Evolutionary conservation across 2,888 invertebrate species (phyloP).

Genomic region (Drosophila imparisetae): DNA sequence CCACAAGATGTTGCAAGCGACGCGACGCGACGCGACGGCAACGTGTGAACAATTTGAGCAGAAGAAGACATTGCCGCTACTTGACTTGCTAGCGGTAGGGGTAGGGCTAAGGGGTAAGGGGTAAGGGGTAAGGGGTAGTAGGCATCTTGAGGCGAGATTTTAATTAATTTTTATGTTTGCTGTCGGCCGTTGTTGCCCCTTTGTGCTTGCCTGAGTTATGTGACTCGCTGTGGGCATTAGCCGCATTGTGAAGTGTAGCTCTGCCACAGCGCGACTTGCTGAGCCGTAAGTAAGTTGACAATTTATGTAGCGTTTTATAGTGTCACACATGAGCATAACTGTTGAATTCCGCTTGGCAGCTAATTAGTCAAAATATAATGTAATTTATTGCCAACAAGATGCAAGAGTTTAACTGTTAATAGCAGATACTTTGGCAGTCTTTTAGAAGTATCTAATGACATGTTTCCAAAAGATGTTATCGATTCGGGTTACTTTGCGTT

Average conservation of each 20-base stretch:
- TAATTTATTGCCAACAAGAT: conserved; percentile 29
- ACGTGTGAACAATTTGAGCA: conserved; percentile 74
- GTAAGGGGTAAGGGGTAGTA: neutral
- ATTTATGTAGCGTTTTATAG: conserved; percentile 61
- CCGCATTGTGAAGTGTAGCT: conserved; percentile 37
- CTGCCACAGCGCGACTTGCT: conserved; percentile 27
- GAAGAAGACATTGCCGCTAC: conserved; percentile 67
- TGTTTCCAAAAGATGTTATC: neutral
- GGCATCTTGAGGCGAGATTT: conserved; percentile 54
- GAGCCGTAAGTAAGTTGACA: conserved; percentile 67
- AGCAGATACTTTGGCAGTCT: neutral
- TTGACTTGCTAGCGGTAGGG: conserved; percentile 48
- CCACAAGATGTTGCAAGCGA: conserved; percentile 63
- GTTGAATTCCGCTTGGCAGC: conserved; percentile 37
- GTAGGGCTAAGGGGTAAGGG: neutral
- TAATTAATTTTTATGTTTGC: conserved; percentile 76
- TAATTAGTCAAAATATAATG: conserved; percentile 70
- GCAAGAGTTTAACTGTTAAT: conserved; percentile 4
- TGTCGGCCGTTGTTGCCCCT: conserved; percentile 38
- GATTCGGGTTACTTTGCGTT: too few relatives aligned
- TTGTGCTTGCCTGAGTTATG: conserved; percentile 68
- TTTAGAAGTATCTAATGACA: neutral
- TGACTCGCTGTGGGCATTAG: conserved; percentile 74
- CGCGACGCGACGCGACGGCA: conserved; percentile 31
- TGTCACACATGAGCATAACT: conserved; percentile 27